These are phyloP conservation scores for Hipparchia sbordonii DNA, from an alignment of 2,888 invertebrate species.

Conservation along the genomic window DNA sequence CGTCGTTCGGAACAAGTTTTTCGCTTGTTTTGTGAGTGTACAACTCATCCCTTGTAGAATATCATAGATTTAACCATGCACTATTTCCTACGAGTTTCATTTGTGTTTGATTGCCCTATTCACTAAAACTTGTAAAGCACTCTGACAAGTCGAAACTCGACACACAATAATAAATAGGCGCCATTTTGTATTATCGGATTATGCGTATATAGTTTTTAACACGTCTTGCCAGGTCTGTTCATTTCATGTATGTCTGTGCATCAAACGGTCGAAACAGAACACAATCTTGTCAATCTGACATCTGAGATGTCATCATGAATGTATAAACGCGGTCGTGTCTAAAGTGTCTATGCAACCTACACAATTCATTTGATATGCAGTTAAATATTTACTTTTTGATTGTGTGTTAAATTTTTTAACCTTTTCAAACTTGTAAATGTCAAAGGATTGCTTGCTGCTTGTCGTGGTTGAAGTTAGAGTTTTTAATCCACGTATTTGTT, in stretches of 20 bases:
- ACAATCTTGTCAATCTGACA: constrained; percentile 11
- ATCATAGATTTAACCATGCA: no score
- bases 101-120: no score
- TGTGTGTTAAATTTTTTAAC: constrained; percentile 17
- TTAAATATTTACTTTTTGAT: constrained; percentile 16
- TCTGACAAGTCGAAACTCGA: no score
- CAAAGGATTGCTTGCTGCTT: constrained; percentile 10
- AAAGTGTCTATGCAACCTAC: constrained; percentile 10
- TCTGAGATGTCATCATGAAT: constrained; percentile 12
- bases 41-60: no score
- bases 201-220: no score
- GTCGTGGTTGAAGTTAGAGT: constrained; percentile 2
- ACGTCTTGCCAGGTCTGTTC: no score
- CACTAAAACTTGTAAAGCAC: no score
- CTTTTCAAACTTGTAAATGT: constrained; percentile 13
- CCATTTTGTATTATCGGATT: no score
- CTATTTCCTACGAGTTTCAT: no score
- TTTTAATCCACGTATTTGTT: background rate
- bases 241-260: background rate
- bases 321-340: constrained; percentile 1
- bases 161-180: no score
- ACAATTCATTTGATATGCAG: constrained; percentile 17
- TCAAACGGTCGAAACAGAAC: background rate
- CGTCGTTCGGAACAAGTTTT: no score
- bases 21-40: no score